phyloP scores from a whole-genome alignment of 2,888 invertebrate genomes.

The Eristalis intricaria region DNA sequence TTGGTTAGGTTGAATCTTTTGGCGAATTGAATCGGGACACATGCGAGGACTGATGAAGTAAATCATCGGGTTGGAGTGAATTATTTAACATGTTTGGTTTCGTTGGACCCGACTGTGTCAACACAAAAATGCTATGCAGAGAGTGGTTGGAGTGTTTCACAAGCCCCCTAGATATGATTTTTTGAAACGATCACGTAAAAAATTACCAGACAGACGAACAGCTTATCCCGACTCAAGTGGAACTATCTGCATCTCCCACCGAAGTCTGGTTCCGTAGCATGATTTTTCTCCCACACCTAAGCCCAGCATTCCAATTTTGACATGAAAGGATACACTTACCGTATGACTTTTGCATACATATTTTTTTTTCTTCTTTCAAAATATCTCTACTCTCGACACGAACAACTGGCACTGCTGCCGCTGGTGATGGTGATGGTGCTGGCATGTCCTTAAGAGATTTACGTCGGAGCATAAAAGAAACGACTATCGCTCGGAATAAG shows the following conservation, averaged over 20 bases:
- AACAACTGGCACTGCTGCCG: background rate
- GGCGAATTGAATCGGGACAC: too few relatives aligned
- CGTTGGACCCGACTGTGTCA: too few relatives aligned
- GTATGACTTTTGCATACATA: background rate
- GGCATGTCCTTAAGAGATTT: conserved; percentile 38
- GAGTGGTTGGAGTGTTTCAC: background rate
- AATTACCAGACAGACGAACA: conserved; percentile 33
- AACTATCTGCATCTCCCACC: conserved; percentile 9
- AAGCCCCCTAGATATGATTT: background rate
- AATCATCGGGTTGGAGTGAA: background rate
- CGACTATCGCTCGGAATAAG: conserved; percentile 5
- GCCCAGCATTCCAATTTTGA: too few relatives aligned
- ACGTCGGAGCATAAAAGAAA: conserved; percentile 40
- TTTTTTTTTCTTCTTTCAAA: background rate
- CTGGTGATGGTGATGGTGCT: background rate
- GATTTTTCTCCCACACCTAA: conserved; percentile 14
- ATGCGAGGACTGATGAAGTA: background rate
- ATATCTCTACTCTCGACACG: background rate
- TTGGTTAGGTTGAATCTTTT: too few relatives aligned
- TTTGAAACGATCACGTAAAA: conserved; percentile 44
- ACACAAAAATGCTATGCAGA: too few relatives aligned
- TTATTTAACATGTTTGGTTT: too few relatives aligned
- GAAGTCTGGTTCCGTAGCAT: conserved; percentile 15
- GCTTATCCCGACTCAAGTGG: conserved; percentile 15
- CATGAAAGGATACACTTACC: conserved; percentile 5